Conservation (phyloP, 2,797 vertebrate species). For the Kryptolebias ocellatus region DNA sequence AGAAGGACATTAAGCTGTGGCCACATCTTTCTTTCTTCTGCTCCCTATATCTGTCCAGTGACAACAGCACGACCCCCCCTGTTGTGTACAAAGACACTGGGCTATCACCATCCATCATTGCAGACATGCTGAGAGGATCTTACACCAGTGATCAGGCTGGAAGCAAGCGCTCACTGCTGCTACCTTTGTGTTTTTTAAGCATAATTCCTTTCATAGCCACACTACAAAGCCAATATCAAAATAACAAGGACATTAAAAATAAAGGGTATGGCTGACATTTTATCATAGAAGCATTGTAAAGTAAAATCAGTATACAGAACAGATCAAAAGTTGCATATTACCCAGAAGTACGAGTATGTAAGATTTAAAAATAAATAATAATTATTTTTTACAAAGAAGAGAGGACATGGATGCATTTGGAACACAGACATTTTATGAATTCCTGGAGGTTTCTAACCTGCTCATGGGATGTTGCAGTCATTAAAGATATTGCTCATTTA, state of each 20-base stretch:
- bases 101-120: constrained; percentile 90
- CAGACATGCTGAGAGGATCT: constrained; percentile 88
- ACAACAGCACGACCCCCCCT: constrained; percentile 80
- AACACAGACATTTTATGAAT: constrained; percentile 43
- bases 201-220: constrained; percentile 35
- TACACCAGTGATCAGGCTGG: constrained; percentile 85
- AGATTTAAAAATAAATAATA: too few species aligned
- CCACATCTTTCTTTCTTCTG: constrained; percentile 81
- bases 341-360: too few species aligned
- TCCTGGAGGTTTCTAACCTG: constrained; percentile 42
- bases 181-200: constrained; percentile 42
- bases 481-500: constrained; percentile 80
- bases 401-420: constrained; percentile 81
- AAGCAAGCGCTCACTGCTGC: constrained; percentile 80
- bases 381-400: constrained; percentile 31
- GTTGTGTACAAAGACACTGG: constrained; percentile 84
- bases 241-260: constrained; percentile 21
- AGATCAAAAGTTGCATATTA: too few species aligned
- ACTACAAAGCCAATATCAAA: constrained; percentile 31
- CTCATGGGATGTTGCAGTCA: constrained; percentile 66
- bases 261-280: constrained; percentile 21
- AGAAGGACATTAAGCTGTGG: constrained; percentile 89
- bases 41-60: constrained; percentile 75
- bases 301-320: constrained; percentile 3
- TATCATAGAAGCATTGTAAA: constrained; percentile 24